Evolutionary conservation across 53 echinoderm and acorn worm genomes (phyloP).

Genomic region (Zoroaster sp.): DNA sequence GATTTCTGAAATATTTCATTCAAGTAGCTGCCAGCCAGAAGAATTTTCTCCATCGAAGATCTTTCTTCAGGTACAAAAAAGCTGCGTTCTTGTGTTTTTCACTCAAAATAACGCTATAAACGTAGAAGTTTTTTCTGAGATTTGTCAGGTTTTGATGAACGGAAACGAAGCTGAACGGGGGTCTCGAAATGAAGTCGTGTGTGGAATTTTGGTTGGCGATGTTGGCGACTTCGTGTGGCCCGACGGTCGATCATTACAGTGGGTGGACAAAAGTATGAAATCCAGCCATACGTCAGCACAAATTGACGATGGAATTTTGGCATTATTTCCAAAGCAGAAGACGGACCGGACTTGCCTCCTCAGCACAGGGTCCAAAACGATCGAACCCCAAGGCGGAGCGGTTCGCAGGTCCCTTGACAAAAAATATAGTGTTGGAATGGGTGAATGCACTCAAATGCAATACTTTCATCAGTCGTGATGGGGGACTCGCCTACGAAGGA

Average conservation of each 20-base stretch:
- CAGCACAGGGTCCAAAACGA: neutral
- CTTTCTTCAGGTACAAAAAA: conserved; percentile 41
- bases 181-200: neutral
- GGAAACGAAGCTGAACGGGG: too few relatives aligned
- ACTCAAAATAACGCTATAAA: neutral
- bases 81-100: conserved; percentile 53
- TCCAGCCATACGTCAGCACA: neutral
- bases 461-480: conserved; percentile 56
- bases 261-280: neutral
- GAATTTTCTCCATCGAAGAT: conserved; percentile 37
- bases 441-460: conserved; percentile 76
- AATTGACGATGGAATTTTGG: neutral
- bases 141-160: neutral
- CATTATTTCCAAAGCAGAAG: conserved; percentile 59
- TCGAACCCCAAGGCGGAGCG: conserved; percentile 56
- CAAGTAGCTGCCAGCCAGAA: neutral
- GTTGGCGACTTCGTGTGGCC: conserved; percentile 39
- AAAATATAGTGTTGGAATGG: conserved; percentile 62
- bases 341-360: conserved; percentile 76
- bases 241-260: neutral
- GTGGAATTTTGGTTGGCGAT: neutral
- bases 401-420: conserved; percentile 37
- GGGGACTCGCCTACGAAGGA: conserved; percentile 58
- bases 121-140: neutral
- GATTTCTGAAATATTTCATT: neutral